Evolutionary conservation across 1,140 invertebrate genomes (phyloP), one percentile per base, ranked within the genome.

Genomic region (Calliphora vicina): DNA sequence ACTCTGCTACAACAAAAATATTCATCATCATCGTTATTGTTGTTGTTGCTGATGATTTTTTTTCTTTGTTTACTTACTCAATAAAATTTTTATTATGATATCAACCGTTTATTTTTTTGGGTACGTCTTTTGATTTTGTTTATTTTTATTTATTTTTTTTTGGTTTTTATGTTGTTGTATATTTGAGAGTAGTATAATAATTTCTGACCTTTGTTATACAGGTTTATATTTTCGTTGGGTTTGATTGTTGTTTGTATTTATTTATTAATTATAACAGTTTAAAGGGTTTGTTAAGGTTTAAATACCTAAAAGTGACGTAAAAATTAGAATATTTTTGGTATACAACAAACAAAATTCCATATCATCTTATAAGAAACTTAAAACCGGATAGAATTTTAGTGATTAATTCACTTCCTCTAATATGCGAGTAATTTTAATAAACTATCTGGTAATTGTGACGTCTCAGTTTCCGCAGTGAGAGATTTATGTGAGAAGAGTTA

Each of bases 21-120:
- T n/a, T 57, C 6, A 57, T 17, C 35, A 35, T 12, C 61, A 67
- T 13, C 23, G 72, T 80, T 35, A 27, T 25, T 42, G 82, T 23
- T 67, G 43, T 35, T 20, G 72, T 80, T 35, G 27, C 17, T 42
- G 82, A 15, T 67, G 43, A 23, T 20, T 71, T 42, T 80, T n/a
- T 27, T 78, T 83, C 20, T 25, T 74, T 83, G 27, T 83, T 81
- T 83, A 88, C 88, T 89, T 89, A 89, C 88, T 89, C 88, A 89
- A 89, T 89, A 89, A 87, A 87, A 89, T 85, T 88, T 89, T 88
- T 89, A 89, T 89, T 89, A 89, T 89, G 87, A 89, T 89, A 89
- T 89, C 86, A 87, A 82, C 27, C 29, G 45, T 45, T 45, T 61
- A 45, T 81, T 81, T 43, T 71, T 27, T 76, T 74, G 23, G 25